A percentile compares a stretch with the other conserved stretches of the same genome.
Evolutionary conservation across 2,888 invertebrate genomes (phyloP).

Genomic region (Pristionchus fissidentatus): DNA sequence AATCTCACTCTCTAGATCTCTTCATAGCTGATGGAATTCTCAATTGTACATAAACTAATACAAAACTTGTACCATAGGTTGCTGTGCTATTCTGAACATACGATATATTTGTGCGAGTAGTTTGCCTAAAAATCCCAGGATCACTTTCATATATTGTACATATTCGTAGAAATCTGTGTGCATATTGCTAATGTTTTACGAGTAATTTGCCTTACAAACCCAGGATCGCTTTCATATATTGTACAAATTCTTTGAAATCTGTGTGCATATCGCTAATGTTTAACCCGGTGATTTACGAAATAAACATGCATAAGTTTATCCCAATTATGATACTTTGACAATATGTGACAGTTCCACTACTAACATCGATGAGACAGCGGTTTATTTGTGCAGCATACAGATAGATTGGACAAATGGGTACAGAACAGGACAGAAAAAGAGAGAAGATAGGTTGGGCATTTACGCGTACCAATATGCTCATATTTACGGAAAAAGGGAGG

Average conservation of each 20-base stretch:
- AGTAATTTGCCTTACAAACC: too few relatives aligned
- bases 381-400: constrained; percentile 39
- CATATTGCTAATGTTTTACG: not conserved
- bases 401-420: not conserved
- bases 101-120: not conserved
- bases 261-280: not conserved
- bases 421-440: constrained; percentile 23
- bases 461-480: constrained; percentile 43
- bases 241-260: too few relatives aligned
- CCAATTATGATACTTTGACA: too few relatives aligned
- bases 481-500: constrained; percentile 10
- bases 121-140: too few relatives aligned
- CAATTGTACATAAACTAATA: not conserved
- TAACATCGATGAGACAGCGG: constrained; percentile 25
- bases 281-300: not conserved
- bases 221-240: too few relatives aligned
- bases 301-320: constrained; percentile 41
- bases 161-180: not conserved
- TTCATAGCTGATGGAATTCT: not conserved
- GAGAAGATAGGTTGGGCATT: constrained; percentile 10
- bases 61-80: constrained; percentile 21
- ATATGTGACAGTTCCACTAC: too few relatives aligned
- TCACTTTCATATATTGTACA: too few relatives aligned
- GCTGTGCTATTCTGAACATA: too few relatives aligned
- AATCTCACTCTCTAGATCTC: not conserved